Conservation (phyloP, 2,797 vertebrate genomes). For the Hirundo rustica region DNA sequence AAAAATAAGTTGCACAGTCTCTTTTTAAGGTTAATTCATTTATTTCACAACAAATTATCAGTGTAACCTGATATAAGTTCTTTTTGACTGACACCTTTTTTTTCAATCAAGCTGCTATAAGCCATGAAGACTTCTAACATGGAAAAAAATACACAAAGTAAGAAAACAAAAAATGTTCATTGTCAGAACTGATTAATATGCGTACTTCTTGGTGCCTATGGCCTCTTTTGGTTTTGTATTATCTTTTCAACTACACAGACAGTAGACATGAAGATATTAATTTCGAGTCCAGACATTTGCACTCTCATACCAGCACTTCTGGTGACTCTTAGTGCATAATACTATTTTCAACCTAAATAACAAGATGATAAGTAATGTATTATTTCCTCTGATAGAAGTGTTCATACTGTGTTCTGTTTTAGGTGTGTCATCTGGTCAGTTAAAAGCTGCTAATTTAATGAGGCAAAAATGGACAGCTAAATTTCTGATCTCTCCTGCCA, state of each 20-base stretch:
- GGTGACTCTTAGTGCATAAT: neutral
- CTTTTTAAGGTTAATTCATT: neutral
- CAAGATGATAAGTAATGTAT: neutral
- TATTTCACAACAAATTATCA: neutral
- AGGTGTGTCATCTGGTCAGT: fast-evolving
- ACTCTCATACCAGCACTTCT: neutral
- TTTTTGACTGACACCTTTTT: neutral
- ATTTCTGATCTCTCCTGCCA: neutral
- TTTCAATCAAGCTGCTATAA: constrained; percentile 15
- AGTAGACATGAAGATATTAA: neutral
- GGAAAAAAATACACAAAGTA: neutral
- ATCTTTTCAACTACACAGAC: neutral
- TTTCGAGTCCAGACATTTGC: neutral
- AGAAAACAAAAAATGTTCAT: constrained; percentile 9
- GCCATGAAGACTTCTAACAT: neutral
- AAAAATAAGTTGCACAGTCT: neutral
- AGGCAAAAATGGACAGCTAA: neutral
- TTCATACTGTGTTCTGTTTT: neutral
- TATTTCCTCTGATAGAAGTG: neutral
- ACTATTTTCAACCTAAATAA: neutral
- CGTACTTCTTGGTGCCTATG: neutral
- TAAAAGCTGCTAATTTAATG: neutral
- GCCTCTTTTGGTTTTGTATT: neutral
- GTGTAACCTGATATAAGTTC: neutral
- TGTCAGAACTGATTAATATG: neutral